Base-by-base conservation (phyloP, 2,888 invertebrate species). In the Phengaris arion region DNA sequence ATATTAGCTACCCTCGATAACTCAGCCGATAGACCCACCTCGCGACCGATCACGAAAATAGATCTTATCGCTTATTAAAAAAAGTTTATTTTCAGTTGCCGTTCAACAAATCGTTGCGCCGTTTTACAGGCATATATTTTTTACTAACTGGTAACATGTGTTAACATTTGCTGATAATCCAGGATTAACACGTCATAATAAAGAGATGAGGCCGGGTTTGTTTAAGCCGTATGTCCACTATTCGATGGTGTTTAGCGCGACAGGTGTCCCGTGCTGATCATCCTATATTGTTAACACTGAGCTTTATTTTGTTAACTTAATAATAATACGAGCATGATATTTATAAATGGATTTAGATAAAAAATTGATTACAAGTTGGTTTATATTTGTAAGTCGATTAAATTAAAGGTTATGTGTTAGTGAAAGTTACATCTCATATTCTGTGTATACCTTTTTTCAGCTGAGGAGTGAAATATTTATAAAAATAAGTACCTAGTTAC, bases 81-180 rank as follows among this genome's bases (percentile, higher is more conserved):
- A 89, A 82, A 83, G 85, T 81, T 79, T 77, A 82, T 78, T 87
- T 87, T 83, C 9, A 77, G 73, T 80, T 80, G 77, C 74, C 75
- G 9, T 35, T 68, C 5, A 55, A 68, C 73, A 74, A 59, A 76
- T 77, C 72, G 77, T 83, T 84, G 79, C 59, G 83, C 75, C 84
- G 74, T 85, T 87, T 82, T 80, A 76, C 76, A 76, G 77, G 77
- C 74, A 78, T 76, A 78, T 79, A 85, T 92, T 92, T 92, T 93
- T 91, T 90, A 89, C 85, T 92, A 92, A 93, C 92, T 91, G 89
- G 91, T 90, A 92, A 93, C 93, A 93, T 92, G 92, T 93, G 93
- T 93, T 93, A 93, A 93, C 92, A 93, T 93, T 93, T 92, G 91
- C 90, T 90, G 92, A 89, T 93, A 93, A 93, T 92, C 92, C 89